These are phyloP conservation scores for Acanthosepion lycidas DNA, from an alignment of 2,888 invertebrate species.

Conservation along the genomic window DNA sequence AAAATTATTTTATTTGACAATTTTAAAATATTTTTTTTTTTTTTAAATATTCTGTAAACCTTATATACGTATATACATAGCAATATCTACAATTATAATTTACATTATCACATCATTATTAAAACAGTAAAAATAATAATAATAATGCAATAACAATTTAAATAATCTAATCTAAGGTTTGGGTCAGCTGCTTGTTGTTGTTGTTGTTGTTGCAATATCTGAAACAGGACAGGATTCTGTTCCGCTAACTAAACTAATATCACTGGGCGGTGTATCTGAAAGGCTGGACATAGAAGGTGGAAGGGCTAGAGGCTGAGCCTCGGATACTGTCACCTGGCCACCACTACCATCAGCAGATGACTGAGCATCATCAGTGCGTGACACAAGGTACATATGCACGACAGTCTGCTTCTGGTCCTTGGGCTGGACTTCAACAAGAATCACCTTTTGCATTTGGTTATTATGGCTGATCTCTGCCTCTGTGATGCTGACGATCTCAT, in stretches of 20 bases:
- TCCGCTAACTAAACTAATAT: background rate
- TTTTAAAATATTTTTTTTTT: background rate
- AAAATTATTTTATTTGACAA: background rate
- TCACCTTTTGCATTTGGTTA: slow-evolving; percentile 7
- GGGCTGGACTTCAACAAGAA: slow-evolving; percentile 38
- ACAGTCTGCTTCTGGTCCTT: slow-evolving; percentile 37
- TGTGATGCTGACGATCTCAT: slow-evolving; percentile 40
- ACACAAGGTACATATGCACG: slow-evolving; percentile 45
- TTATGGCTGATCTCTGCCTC: slow-evolving; percentile 42
- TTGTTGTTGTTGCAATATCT: background rate
- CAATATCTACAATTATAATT: background rate
- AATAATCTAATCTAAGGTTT: background rate
- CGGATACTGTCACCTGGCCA: background rate
- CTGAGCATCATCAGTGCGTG: background rate
- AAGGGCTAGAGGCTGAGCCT: background rate
- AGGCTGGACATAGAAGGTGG: background rate
- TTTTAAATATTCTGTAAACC: background rate
- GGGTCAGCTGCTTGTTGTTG: background rate
- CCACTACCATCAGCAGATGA: background rate
- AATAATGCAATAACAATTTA: background rate
- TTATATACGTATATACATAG: background rate
- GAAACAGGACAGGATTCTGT: background rate
- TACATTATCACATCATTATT: background rate
- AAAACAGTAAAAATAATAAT: background rate
- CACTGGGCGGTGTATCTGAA: background rate